Percentiles rank a stretch among this genome's conserved stretches.
These are phyloP conservation scores for Leptobrachium ailaonicum DNA, from an alignment of 2,113 vertebrate species.

Conservation along the genomic window DNA sequence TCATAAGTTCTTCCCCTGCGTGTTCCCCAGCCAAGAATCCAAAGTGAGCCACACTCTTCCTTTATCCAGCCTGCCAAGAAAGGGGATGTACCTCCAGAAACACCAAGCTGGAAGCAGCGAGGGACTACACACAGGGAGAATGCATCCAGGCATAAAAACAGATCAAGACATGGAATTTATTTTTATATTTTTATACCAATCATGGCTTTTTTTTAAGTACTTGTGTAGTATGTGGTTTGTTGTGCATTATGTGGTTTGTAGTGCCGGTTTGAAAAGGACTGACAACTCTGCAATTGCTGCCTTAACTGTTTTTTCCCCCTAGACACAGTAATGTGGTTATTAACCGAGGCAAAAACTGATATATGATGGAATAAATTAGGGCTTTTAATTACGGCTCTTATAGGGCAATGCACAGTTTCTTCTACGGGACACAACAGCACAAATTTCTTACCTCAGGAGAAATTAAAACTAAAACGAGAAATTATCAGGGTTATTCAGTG, in stretches of 20 bases:
- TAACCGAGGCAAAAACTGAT: not conserved
- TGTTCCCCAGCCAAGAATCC: conserved; percentile 45
- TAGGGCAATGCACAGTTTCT: not conserved
- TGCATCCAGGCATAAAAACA: conserved; percentile 23
- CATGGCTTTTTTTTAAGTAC: conserved; percentile 14
- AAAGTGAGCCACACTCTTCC: conserved; percentile 43
- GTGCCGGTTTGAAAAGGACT: conserved; percentile 18
- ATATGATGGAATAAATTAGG: not conserved
- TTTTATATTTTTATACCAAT: conserved; percentile 6
- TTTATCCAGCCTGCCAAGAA: conserved; percentile 31
- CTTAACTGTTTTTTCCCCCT: not conserved
- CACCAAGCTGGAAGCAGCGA: conserved; percentile 24
- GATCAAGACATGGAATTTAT: not conserved
- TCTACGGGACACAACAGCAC: too few species aligned
- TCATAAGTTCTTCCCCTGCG: conserved; percentile 38
- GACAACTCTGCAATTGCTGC: not conserved
- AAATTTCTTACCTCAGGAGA: not conserved
- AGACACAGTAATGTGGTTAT: not conserved
- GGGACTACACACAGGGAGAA: conserved; percentile 13
- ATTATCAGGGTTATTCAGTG: too few species aligned
- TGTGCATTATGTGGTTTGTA: conserved; percentile 13
- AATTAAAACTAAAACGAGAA: not conserved
- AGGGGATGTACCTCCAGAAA: conserved; percentile 42
- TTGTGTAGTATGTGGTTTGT: conserved; percentile 24
- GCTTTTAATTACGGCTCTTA: not conserved